A percentile compares a stretch with the other conserved stretches of the same genome.
Conservation (phyloP, 2,113 vertebrate genomes). For the Phylloscopus trochiloides region DNA sequence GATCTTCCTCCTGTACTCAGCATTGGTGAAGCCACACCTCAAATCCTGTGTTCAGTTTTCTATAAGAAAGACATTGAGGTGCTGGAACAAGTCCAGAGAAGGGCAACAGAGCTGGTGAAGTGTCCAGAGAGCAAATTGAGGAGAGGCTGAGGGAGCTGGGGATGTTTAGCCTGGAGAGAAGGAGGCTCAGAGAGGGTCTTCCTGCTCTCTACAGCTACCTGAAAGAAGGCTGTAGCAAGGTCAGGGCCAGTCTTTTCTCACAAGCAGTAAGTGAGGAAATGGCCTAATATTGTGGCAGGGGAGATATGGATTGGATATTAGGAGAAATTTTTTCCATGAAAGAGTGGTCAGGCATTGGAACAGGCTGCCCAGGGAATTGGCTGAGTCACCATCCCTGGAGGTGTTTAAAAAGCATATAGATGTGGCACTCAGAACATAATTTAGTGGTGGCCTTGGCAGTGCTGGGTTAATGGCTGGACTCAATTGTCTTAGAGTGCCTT, state of each 20-base stretch:
- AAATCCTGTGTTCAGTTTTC: neutral
- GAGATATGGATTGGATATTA: neutral
- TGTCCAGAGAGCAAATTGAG: neutral
- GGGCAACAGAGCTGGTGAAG: neutral
- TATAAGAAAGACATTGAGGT: neutral
- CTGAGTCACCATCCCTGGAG: neutral
- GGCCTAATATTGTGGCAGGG: neutral
- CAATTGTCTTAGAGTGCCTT: neutral
- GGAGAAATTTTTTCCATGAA: neutral
- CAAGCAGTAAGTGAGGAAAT: neutral
- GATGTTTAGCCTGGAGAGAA: neutral
- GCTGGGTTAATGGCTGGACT: neutral
- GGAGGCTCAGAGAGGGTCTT: no score
- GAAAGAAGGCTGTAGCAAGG: neutral
- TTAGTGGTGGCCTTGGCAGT: neutral
- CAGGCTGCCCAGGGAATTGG: neutral
- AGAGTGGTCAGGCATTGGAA: neutral
- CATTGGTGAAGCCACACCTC: neutral
- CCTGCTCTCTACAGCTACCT: accelerated
- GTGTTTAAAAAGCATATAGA: neutral
- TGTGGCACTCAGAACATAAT: neutral
- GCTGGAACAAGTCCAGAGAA: neutral
- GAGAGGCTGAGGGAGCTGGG: neutral
- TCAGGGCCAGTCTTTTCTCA: neutral
- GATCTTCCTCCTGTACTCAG: neutral